Conservation (phyloP, 2,888 invertebrate species). For the Teleiodes luculella region DNA sequence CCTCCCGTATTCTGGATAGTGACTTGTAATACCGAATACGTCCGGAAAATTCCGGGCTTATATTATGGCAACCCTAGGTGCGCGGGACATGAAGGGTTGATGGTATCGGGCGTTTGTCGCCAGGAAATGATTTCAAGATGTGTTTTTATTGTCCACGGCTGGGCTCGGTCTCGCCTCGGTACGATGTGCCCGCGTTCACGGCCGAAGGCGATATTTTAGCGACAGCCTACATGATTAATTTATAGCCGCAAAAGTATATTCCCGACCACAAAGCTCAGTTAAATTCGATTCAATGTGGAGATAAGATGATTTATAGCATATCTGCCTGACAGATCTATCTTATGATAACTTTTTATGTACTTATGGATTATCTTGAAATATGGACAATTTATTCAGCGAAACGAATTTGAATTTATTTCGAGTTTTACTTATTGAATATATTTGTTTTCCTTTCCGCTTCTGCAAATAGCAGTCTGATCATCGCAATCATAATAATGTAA, state of each 20-base stretch:
- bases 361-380: conserved; percentile 15
- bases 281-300: conserved; percentile 67
- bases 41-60: too few species aligned
- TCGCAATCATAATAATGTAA: too few species aligned
- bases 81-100: conserved; percentile 56
- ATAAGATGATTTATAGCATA: conserved; percentile 70
- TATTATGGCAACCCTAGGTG: too few species aligned
- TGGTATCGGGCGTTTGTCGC: conserved; percentile 72
- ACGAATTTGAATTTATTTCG: neutral
- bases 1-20: too few species aligned
- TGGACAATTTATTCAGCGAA: neutral
- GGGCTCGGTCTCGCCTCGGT: conserved; percentile 30
- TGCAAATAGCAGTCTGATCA: too few species aligned
- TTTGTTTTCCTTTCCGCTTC: too few species aligned
- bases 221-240: conserved; percentile 78
- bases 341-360: conserved; percentile 23
- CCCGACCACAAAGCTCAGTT: conserved; percentile 51
- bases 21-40: too few species aligned
- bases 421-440: too few species aligned
- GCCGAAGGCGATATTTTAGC: conserved; percentile 72
- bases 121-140: conserved; percentile 59
- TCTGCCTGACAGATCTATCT: conserved; percentile 40
- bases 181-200: conserved; percentile 58
- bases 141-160: conserved; percentile 50
- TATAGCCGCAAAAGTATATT: conserved; percentile 68